Conservation (phyloP, 2,113 vertebrate genomes). For the Plotosus lineatus region DNA sequence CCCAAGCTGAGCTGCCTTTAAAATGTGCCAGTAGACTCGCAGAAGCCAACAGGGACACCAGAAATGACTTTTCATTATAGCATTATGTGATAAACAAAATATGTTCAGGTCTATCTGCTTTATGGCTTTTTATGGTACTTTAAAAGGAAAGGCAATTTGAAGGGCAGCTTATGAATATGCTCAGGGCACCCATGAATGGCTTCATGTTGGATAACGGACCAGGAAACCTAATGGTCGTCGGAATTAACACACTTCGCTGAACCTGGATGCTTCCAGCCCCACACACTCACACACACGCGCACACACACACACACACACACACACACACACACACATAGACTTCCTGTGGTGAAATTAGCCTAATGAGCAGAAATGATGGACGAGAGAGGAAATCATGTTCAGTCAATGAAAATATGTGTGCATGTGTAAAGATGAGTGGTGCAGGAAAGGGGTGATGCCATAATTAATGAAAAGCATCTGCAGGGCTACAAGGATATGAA, state of each 20-base stretch:
- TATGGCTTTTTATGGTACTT: background rate
- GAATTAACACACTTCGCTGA: background rate
- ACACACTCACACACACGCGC: background rate
- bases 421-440: background rate
- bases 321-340: background rate
- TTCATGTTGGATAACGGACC: slow-evolving; percentile 20
- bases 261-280: background rate
- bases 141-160: background rate
- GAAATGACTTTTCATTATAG: slow-evolving; percentile 22
- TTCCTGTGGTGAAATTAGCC: slow-evolving; percentile 6
- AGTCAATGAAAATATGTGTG: background rate
- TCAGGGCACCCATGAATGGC: background rate
- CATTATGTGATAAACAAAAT: slow-evolving; percentile 21
- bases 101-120: background rate
- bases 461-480: background rate
- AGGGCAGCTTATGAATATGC: background rate
- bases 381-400: background rate
- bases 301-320: background rate
- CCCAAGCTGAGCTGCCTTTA: slow-evolving; percentile 9
- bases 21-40: background rate
- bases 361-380: slow-evolving; percentile 28
- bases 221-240: background rate
- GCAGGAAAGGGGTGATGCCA: background rate
- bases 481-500: background rate
- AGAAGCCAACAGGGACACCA: background rate